These are phyloP conservation scores for Drosophila tripunctata DNA, from an alignment of 2,888 invertebrate species.

Conservation along the genomic window DNA sequence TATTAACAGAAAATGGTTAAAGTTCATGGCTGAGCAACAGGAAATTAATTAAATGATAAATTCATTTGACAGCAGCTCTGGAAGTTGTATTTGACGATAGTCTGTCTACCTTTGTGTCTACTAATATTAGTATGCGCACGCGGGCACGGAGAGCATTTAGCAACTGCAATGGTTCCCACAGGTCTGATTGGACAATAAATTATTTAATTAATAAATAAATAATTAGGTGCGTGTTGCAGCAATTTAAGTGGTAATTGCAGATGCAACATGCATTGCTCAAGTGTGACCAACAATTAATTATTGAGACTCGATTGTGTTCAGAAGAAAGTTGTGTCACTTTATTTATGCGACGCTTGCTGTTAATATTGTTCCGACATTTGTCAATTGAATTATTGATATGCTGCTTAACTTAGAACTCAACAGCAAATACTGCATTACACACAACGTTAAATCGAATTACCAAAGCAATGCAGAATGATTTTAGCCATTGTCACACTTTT, in stretches of 20 bases:
- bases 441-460: no score
- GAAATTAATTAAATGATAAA: constrained; percentile 76
- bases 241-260: constrained; percentile 44
- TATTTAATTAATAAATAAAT: constrained; percentile 80
- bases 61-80: constrained; percentile 56
- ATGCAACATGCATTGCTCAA: constrained; percentile 54
- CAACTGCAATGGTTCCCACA: constrained; percentile 65
- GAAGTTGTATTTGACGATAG: constrained; percentile 43
- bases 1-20: constrained; percentile 64
- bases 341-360: constrained; percentile 29
- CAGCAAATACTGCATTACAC: no score
- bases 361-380: constrained; percentile 23
- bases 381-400: no score
- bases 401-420: no score
- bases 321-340: no score
- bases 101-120: not conserved
- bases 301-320: constrained; percentile 37
- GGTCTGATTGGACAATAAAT: constrained; percentile 73
- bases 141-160: constrained; percentile 14
- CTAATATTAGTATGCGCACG: constrained; percentile 6
- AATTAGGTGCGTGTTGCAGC: constrained; percentile 42
- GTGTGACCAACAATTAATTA: constrained; percentile 65
- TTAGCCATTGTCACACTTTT: no score
- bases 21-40: constrained; percentile 22
- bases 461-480: no score